Conservation (phyloP, 2,113 vertebrate species). For the Misgurnus mizolepis region DNA sequence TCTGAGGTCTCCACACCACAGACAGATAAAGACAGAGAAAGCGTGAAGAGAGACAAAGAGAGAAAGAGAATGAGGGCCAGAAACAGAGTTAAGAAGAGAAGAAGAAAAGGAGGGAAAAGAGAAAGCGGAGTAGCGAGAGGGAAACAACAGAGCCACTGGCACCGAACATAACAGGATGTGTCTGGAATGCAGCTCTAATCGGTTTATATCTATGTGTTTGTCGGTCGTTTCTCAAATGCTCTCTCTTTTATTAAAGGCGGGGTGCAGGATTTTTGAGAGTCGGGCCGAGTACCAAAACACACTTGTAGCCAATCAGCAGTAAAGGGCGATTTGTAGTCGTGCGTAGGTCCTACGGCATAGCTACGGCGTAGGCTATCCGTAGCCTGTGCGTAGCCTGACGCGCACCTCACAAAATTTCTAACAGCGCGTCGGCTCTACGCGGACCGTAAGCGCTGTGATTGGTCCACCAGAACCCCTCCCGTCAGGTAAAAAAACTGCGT, state of each 20-base stretch:
- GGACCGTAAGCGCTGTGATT: too few species aligned
- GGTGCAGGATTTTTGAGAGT: too few species aligned
- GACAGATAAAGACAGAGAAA: conserved; percentile 31
- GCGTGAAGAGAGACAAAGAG: conserved; percentile 1
- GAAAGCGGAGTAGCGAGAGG: conserved; percentile 42
- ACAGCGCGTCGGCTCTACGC: too few species aligned
- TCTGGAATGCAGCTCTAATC: conserved; percentile 68
- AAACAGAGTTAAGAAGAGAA: conserved; percentile 37
- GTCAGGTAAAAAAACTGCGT: too few species aligned
- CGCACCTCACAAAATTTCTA: too few species aligned
- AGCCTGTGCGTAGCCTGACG: too few species aligned
- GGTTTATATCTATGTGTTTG: conserved; percentile 66
- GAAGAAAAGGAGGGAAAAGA: conserved; percentile 31
- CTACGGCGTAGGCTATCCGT: too few species aligned
- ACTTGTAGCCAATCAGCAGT: too few species aligned
- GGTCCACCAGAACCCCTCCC: too few species aligned
- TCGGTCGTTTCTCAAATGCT: conserved; percentile 35
- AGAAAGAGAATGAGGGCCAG: background rate
- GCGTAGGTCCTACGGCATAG: too few species aligned
- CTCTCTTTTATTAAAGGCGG: background rate
- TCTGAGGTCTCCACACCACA: conserved; percentile 39
- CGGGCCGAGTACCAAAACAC: too few species aligned
- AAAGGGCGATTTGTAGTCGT: too few species aligned
- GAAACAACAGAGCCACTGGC: conserved; percentile 42
- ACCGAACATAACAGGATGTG: conserved; percentile 60